These are phyloP conservation scores for Palythoa grandiflora DNA, from an alignment of 92 coral and sea anemone species.

Conservation along the genomic window DNA sequence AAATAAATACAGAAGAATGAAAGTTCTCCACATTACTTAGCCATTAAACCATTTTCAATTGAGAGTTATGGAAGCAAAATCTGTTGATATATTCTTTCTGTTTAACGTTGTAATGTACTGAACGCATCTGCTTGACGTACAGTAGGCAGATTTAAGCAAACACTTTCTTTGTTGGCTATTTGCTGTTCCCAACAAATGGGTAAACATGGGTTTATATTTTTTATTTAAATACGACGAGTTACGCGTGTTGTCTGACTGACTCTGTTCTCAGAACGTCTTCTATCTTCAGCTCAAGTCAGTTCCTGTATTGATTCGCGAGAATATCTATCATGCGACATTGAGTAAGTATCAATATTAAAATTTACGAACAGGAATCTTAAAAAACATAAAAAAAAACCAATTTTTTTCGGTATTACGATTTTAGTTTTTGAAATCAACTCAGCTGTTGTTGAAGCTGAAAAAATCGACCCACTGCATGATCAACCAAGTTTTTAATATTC, in stretches of 20 bases:
- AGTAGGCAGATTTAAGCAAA: constrained; percentile 7
- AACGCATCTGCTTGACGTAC: background rate
- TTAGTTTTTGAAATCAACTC: background rate
- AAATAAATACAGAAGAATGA: background rate
- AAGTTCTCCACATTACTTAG: background rate
- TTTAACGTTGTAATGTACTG: background rate
- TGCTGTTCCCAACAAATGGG: constrained; percentile 26
- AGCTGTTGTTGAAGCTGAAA: background rate
- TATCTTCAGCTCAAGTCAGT: background rate
- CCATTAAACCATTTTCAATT: background rate
- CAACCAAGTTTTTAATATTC: background rate
- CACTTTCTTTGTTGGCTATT: constrained; percentile 24
- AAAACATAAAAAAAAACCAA: background rate
- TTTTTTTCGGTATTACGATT: background rate
- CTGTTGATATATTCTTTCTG: background rate
- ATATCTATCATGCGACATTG: too few relatives aligned
- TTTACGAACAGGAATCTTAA: background rate
- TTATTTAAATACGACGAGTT: constrained; percentile 25
- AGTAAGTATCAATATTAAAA: background rate
- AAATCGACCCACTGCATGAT: background rate
- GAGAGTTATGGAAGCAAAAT: background rate
- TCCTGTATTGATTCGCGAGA: background rate
- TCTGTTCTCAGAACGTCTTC: background rate
- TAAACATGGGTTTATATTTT: background rate
- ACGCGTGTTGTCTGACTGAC: background rate